A percentile compares a stretch with the other conserved stretches of the same genome.
Conservation (phyloP, 2,888 invertebrate genomes). For the Agriopis aurantiaria region DNA sequence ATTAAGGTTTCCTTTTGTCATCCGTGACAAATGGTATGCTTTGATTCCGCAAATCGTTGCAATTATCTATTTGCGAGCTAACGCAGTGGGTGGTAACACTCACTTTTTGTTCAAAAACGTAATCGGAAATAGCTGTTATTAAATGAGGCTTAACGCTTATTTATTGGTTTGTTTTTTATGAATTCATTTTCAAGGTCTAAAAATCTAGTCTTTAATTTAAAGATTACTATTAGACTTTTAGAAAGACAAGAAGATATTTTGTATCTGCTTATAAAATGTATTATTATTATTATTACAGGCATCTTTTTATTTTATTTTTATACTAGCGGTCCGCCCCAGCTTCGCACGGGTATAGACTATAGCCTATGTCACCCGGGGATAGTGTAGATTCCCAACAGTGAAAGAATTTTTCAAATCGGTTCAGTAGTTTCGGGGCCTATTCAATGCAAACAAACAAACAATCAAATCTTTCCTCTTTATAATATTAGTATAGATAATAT, state of each 20-base stretch:
- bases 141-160: conserved; percentile 18
- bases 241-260: neutral
- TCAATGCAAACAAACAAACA: too few relatives aligned
- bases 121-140: conserved; percentile 13
- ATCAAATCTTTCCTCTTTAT: too few relatives aligned
- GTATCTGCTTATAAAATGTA: too few relatives aligned
- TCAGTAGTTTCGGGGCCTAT: too few relatives aligned
- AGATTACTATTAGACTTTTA: neutral
- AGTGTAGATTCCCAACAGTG: too few relatives aligned
- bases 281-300: too few relatives aligned
- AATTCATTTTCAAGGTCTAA: conserved; percentile 12
- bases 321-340: too few relatives aligned
- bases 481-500: too few relatives aligned
- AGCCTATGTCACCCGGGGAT: too few relatives aligned
- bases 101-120: conserved; percentile 4
- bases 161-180: conserved; percentile 7
- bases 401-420: too few relatives aligned
- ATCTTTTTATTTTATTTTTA: too few relatives aligned
- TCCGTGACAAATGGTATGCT: conserved; percentile 35
- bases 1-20: conserved; percentile 39
- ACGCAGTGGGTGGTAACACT: conserved; percentile 20
- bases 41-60: conserved; percentile 19
- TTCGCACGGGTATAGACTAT: too few relatives aligned
- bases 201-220: neutral
- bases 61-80: conserved; percentile 17